These are phyloP conservation scores for Parus major DNA, from an alignment of 2,113 vertebrate species.

Conservation along the genomic window DNA sequence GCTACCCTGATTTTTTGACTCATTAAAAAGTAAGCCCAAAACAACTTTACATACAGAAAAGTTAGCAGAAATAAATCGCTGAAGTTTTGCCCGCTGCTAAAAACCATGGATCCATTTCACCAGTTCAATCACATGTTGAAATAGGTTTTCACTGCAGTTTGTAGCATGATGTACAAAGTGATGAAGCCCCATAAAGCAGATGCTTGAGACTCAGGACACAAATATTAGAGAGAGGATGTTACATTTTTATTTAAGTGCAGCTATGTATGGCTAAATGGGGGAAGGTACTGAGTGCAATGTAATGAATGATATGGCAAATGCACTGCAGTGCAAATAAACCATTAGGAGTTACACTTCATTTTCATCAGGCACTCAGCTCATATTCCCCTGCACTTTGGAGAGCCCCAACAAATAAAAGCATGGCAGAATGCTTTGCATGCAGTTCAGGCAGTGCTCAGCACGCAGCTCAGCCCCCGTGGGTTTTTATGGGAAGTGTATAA, in stretches of 20 bases:
- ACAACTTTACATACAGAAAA: not conserved
- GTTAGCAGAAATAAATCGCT: not conserved
- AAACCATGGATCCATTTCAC: not conserved
- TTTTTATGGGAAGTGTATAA: not conserved
- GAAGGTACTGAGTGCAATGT: not conserved
- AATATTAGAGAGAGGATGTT: not conserved
- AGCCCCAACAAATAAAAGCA: conserved; percentile 23
- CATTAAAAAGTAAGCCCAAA: not conserved
- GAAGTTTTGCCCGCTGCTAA: not conserved
- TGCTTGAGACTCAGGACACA: conserved; percentile 16
- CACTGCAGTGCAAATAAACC: conserved; percentile 34
- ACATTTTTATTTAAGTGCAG: conserved; percentile 21
- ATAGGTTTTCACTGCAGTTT: not conserved
- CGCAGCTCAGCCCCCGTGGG: not conserved
- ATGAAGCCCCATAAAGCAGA: conserved; percentile 12
- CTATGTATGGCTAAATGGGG: not conserved
- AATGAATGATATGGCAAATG: not conserved
- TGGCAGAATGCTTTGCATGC: not conserved
- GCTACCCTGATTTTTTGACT: not conserved
- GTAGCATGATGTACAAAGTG: not conserved
- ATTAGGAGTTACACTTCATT: conserved; percentile 43
- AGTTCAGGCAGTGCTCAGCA: not conserved
- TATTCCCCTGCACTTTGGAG: not conserved
- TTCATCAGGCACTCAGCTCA: conserved; percentile 32
- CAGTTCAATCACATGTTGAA: not conserved